These are phyloP conservation scores for Acleris cristana DNA, from an alignment of 2,888 invertebrate genomes.

Conservation along the genomic window DNA sequence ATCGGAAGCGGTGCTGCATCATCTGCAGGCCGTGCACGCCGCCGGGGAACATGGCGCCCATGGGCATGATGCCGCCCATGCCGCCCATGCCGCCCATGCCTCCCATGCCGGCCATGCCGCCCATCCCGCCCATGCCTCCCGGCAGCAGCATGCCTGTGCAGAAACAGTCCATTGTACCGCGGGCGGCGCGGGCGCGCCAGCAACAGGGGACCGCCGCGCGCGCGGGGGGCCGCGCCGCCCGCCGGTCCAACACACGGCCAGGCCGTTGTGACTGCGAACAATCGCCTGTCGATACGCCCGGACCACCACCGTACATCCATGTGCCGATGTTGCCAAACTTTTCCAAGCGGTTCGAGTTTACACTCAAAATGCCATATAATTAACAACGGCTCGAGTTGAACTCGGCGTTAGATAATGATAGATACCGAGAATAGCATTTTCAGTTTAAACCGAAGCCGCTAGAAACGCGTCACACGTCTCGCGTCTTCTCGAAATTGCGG, in stretches of 20 bases:
- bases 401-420: neutral
- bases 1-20: slow-evolving; percentile 95
- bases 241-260: slow-evolving; percentile 66
- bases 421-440: slow-evolving; percentile 11
- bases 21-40: slow-evolving; percentile 79
- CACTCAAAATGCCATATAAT: slow-evolving; percentile 26
- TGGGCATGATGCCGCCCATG: slow-evolving; percentile 79
- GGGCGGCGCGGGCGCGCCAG: slow-evolving; percentile 44
- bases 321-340: slow-evolving; percentile 24
- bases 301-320: slow-evolving; percentile 42
- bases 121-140: slow-evolving; percentile 66
- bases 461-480: slow-evolving; percentile 24
- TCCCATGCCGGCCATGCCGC: slow-evolving; percentile 65
- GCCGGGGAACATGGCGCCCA: slow-evolving; percentile 81
- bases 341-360: slow-evolving; percentile 8
- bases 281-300: slow-evolving; percentile 65
- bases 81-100: slow-evolving; percentile 56
- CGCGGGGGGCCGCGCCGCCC: slow-evolving; percentile 11
- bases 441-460: slow-evolving; percentile 24
- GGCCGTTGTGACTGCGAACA: slow-evolving; percentile 71
- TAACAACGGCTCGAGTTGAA: neutral
- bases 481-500: slow-evolving; percentile 20
- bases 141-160: slow-evolving; percentile 80
- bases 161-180: slow-evolving; percentile 39
- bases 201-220: slow-evolving; percentile 59